Base-by-base conservation (phyloP, 2,888 invertebrate genomes). In the Belgica antarctica region DNA sequence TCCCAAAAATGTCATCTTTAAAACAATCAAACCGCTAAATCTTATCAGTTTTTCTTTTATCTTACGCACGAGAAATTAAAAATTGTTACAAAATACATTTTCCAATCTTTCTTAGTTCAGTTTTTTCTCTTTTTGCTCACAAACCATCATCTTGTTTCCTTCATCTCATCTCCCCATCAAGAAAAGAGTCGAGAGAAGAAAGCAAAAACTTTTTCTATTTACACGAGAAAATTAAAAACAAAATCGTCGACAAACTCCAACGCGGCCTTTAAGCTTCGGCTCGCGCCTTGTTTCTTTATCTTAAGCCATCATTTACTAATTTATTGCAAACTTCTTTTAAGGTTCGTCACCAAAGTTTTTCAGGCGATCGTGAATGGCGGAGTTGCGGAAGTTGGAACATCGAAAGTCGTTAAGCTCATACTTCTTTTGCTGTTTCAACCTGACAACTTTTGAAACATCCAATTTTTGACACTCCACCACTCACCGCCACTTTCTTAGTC, bases 251-350 rank as follows among this genome's bases (percentile, higher is more conserved):
- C 41, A n/a, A 31, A 8, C 12, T 31, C 34, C 7, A 31, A 31
- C 7, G 34, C 34, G 5, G 5, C 12, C 34, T 31, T 5, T 31
- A 8, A 31, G 5, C 12, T 31, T 31, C 12, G 34, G 12, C 12
- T 31, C 34, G 34, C 34, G 7, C 15, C 15, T 41, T n/a, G 4
- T n/a, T n/a, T 31, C 3, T 52, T 22, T 52, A 3, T 52, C 22
- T 52, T 52, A 52, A 52, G 52, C 52, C 52, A 52, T 52, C 52
- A 52, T 52, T 52, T 52, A 52, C 52, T 52, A 52, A 52, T 52
- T 52, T 52, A 52, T 52, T 52, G 52, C 52, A 52, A 52, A 52
- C 52, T n/a, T 41, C n/a, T 52, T 52, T 52, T 52, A 52, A 52
- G 52, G 52, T 52, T 52, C n/a, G n/a, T n/a, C n/a, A n/a, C n/a